phyloP scores from a whole-genome alignment of 2,888 invertebrate species.

The Hololepta plana region DNA sequence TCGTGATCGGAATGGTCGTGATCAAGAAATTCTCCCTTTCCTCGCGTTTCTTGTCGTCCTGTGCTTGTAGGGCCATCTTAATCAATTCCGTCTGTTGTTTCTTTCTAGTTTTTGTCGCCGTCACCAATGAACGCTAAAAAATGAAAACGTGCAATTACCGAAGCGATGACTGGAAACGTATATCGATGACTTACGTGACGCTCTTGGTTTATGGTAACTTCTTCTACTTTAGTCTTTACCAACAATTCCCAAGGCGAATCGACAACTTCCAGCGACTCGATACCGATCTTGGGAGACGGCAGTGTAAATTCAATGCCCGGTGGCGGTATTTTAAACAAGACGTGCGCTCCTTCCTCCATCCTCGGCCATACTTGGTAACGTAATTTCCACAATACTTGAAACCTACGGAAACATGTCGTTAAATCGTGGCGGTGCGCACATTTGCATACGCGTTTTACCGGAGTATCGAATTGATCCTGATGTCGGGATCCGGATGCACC shows the following conservation, averaged over 20 bases:
- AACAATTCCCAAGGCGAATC: constrained; percentile 99
- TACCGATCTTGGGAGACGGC: constrained; percentile 96
- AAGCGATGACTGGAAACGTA: background rate
- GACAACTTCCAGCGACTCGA: constrained; percentile 82
- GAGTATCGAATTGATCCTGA: constrained; percentile 67
- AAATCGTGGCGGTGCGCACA: background rate
- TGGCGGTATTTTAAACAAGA: constrained; percentile 94
- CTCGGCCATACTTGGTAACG: constrained; percentile 98
- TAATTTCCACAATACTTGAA: constrained; percentile 91
- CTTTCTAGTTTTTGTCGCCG: constrained; percentile 95
- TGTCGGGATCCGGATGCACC: constrained; percentile 64
- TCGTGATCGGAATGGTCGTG: constrained; percentile 86
- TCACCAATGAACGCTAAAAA: constrained; percentile 74
- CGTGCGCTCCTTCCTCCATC: constrained; percentile 95
- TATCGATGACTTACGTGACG: constrained; percentile 52
- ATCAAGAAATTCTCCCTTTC: constrained; percentile 91
- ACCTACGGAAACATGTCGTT: constrained; percentile 29
- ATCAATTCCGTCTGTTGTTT: constrained; percentile 99
- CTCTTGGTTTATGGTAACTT: constrained; percentile 95
- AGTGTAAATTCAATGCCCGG: constrained; percentile 98
- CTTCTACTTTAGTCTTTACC: constrained; percentile 96
- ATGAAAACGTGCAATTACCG: constrained; percentile 2
- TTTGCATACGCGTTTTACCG: constrained; percentile 33
- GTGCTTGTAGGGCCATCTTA: constrained; percentile 82
- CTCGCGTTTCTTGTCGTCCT: constrained; percentile 88